Base-by-base conservation (phyloP, 1,140 invertebrate genomes). In the Sipha flava region DNA sequence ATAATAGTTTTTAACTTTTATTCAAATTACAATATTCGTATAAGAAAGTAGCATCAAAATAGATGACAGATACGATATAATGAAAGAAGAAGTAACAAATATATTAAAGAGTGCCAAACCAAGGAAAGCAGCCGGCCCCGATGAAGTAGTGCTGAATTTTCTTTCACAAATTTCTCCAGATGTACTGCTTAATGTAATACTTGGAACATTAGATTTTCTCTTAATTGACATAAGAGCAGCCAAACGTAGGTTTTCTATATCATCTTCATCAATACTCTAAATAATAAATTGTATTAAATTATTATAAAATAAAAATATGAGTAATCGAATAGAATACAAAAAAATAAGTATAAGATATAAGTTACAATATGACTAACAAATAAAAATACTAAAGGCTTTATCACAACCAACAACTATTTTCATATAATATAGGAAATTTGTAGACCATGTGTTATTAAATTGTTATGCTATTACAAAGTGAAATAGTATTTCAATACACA, bases 221-320 rank as follows among this genome's bases (percentile, higher is more conserved):
- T 77, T 77, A 40, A 52, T 59, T 10, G 73, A 37, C 73, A 77
- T 77, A 29, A 77, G 73, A n/a, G 73, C 73, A 59, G 73, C 73
- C 29, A 77, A 29, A 29, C 73, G 73, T 59, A 77, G 40, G 29
- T 52, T 57, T 43, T 77, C 73, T 26, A 77, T 52, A 77, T 77
- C 73, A 59, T 77, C 52, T 26, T 77, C 73, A 77, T 77, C 73
- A 59, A 77, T 77, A 54, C 1, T 77, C 73, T 77, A 57, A 43
- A 57, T 18, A 54, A 54, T 26, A 43, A 66, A 66, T 66, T 23
- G 23, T 34, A 45, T 0, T 6, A 18, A 10, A 45, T 47, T 2
- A 47, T 29, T 16, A 29, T 40, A 18, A n/a, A 34, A 12, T 5
- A 23, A 26, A n/a, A 68, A 64, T 43, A 10, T 26, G 12, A 16